Percentiles rank a stretch among this genome's conserved stretches.
Conservation (phyloP, 2,113 vertebrate genomes). For the Antigone vipio region DNA sequence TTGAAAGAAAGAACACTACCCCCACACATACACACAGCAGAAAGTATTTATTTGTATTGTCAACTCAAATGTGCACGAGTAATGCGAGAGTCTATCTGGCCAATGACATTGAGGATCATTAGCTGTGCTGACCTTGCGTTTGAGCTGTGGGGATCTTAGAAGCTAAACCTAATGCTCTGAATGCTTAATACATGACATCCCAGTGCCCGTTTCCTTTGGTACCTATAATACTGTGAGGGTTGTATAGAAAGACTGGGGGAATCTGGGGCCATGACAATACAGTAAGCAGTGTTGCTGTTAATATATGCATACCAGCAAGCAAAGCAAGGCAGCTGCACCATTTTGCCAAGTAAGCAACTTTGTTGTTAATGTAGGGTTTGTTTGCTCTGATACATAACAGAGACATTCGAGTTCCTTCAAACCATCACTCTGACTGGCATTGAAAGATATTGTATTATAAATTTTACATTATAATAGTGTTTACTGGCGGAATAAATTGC, state of each 20-base stretch:
- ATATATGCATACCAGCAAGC: not conserved
- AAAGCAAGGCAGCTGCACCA: conserved; percentile 27
- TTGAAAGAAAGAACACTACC: conserved; percentile 55
- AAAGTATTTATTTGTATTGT: conserved; percentile 60
- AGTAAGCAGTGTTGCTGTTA: not conserved
- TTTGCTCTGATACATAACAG: conserved; percentile 67
- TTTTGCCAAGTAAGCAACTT: conserved; percentile 59
- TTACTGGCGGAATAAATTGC: conserved; percentile 67
- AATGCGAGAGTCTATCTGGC: not conserved
- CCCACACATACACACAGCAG: conserved; percentile 38
- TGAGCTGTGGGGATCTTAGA: not conserved
- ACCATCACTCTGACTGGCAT: conserved; percentile 60
- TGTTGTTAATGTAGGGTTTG: conserved; percentile 54
- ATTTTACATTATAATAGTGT: conserved; percentile 71
- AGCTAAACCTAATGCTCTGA: not conserved
- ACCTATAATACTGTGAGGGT: not conserved
- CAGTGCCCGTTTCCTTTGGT: not conserved
- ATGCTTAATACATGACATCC: rapidly evolving
- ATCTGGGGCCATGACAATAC: not conserved
- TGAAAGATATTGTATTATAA: conserved; percentile 71
- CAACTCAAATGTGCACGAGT: not conserved
- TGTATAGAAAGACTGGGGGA: not conserved
- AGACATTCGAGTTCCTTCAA: conserved; percentile 49
- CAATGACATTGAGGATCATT: not conserved
- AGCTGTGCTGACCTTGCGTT: not conserved